phyloP scores from a whole-genome alignment of 2,888 invertebrate species.

The Phengaris arion region DNA sequence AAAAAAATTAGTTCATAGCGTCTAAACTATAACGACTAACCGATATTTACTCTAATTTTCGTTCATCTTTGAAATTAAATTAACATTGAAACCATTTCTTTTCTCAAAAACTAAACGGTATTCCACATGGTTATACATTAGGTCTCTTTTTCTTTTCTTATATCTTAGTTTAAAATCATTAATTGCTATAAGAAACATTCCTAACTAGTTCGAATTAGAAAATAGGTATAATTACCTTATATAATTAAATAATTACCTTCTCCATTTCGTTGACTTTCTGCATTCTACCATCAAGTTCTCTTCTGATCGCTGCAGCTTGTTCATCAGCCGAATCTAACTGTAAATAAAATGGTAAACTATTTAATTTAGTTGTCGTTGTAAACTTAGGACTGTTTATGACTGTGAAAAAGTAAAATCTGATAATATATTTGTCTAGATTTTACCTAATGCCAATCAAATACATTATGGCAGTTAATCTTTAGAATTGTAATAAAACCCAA shows the following conservation, averaged over 20 bases:
- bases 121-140: background rate
- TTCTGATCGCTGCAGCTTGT: slow-evolving; percentile 98
- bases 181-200: background rate
- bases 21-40: background rate
- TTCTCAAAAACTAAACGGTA: background rate
- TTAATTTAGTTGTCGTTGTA: background rate
- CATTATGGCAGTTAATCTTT: background rate
- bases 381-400: background rate
- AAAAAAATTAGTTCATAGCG: background rate
- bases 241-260: slow-evolving; percentile 80
- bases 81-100: background rate
- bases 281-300: slow-evolving; percentile 98
- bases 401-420: background rate
- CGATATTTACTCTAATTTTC: too few relatives aligned
- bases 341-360: slow-evolving; percentile 29
- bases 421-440: background rate
- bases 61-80: background rate
- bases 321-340: slow-evolving; percentile 99
- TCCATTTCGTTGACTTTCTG: slow-evolving; percentile 98
- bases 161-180: background rate
- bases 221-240: background rate
- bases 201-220: background rate
- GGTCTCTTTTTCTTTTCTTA: background rate
- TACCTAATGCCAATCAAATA: background rate
- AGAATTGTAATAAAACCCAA: background rate